Evolutionary conservation across 2,888 invertebrate species (phyloP).

Genomic region (Drosophila borborema): DNA sequence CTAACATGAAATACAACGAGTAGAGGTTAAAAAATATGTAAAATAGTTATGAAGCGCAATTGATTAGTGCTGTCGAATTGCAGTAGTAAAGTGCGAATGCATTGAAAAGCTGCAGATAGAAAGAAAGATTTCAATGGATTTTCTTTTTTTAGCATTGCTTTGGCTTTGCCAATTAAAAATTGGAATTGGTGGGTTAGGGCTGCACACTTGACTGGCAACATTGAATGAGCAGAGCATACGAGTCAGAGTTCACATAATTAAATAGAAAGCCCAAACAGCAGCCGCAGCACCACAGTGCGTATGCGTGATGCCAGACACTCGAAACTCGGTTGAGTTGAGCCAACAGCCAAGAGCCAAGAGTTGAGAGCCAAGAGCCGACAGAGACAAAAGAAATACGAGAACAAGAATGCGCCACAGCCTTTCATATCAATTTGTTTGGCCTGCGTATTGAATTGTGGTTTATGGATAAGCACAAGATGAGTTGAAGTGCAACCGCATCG

Average conservation of each 20-base stretch:
- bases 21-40: neutral
- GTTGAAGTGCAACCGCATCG: conserved; percentile 7
- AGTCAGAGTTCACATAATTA: conserved; percentile 71
- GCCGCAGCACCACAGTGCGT: conserved; percentile 42
- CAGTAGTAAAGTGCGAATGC: conserved; percentile 22
- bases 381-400: conserved; percentile 23
- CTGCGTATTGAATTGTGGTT: conserved; percentile 74
- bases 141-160: neutral
- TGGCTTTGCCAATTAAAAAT: conserved; percentile 6
- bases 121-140: conserved; percentile 25
- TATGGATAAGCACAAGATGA: conserved; percentile 56
- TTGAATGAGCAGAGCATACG: conserved; percentile 49
- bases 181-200: conserved; percentile 6
- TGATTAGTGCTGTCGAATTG: conserved; percentile 36
- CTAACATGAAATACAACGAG: conserved; percentile 1
- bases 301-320: conserved; percentile 60
- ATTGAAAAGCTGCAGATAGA: conserved; percentile 19
- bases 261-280: conserved; percentile 66
- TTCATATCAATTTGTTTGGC: conserved; percentile 74
- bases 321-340: conserved; percentile 45
- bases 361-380: conserved; percentile 24
- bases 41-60: conserved; percentile 26
- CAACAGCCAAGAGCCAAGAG: conserved; percentile 1
- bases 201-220: conserved; percentile 57
- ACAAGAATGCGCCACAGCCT: conserved; percentile 23